These are phyloP conservation scores for Oophaga pumilio DNA, from an alignment of 2,113 vertebrate species.

Conservation along the genomic window DNA sequence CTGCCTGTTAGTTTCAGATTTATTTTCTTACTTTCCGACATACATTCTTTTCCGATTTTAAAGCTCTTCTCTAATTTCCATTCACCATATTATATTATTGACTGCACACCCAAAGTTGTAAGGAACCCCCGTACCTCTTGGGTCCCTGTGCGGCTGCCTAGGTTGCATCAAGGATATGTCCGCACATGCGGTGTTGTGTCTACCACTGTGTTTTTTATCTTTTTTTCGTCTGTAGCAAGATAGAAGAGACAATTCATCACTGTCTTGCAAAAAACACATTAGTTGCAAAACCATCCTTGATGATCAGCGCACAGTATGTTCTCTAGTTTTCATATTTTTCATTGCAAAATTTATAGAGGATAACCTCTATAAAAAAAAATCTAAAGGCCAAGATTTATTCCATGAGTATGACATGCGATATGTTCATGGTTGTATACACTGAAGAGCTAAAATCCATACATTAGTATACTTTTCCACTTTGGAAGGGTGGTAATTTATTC, in stretches of 20 bases:
- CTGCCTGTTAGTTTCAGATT: too few relatives aligned
- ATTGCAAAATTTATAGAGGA: neutral
- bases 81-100: neutral
- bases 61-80: neutral
- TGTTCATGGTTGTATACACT: too few relatives aligned
- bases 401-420: too few relatives aligned
- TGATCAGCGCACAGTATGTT: neutral
- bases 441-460: too few relatives aligned
- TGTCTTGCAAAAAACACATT: slow-evolving; percentile 8
- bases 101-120: too few relatives aligned
- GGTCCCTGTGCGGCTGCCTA: too few relatives aligned
- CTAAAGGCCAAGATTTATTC: neutral
- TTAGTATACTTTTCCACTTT: neutral
- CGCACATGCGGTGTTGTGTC: neutral
- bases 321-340: neutral
- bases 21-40: too few relatives aligned
- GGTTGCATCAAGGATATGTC: too few relatives aligned
- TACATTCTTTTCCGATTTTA: neutral
- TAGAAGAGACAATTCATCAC: neutral
- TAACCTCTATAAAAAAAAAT: slow-evolving; percentile 9
- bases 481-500: neutral
- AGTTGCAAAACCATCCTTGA: neutral
- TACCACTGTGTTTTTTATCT: neutral
- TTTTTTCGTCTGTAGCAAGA: neutral
- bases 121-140: neutral